Percentiles rank a stretch among this genome's conserved stretches.
phyloP scores from a whole-genome alignment of 2,888 invertebrate species.

The Volucella inanis region DNA sequence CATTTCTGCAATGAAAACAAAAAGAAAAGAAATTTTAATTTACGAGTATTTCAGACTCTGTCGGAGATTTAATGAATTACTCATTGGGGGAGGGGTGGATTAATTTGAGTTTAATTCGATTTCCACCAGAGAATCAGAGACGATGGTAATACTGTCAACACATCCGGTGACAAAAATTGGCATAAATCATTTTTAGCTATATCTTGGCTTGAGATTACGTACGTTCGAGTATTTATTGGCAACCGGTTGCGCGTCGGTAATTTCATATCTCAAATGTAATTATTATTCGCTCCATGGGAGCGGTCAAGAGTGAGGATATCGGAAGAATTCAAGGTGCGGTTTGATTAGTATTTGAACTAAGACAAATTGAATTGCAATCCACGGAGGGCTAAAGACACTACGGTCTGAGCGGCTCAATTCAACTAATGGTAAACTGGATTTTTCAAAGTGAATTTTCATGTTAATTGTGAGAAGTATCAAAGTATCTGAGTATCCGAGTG shows the following conservation, averaged over 20 bases:
- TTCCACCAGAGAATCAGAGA: constrained; percentile 6
- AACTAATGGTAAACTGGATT: constrained; percentile 21
- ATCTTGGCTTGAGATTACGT: constrained; percentile 28
- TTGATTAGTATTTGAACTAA: constrained; percentile 6
- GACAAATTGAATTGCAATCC: constrained; percentile 60
- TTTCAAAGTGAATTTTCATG: not conserved
- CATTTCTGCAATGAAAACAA: constrained; percentile 79
- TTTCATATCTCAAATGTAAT: constrained; percentile 20
- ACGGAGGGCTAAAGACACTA: constrained; percentile 13
- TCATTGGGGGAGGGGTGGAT: constrained; percentile 31
- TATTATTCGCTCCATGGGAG: constrained; percentile 32
- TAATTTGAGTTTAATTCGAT: constrained; percentile 40
- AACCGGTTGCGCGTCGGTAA: constrained; percentile 38
- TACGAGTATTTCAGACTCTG: constrained; percentile 52
- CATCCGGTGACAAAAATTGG: constrained; percentile 75
- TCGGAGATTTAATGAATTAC: constrained; percentile 19
- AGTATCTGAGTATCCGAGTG: not conserved
- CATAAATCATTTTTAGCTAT: constrained; percentile 61
- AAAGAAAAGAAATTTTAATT: constrained; percentile 48
- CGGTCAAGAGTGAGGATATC: constrained; percentile 34
- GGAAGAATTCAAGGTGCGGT: constrained; percentile 56
- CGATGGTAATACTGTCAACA: constrained; percentile 75
- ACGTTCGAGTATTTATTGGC: not conserved
- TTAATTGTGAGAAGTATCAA: not conserved
- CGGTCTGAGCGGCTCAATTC: not conserved